Base-by-base conservation (phyloP, 2,888 invertebrate genomes). In the Microdon myrmicae region DNA sequence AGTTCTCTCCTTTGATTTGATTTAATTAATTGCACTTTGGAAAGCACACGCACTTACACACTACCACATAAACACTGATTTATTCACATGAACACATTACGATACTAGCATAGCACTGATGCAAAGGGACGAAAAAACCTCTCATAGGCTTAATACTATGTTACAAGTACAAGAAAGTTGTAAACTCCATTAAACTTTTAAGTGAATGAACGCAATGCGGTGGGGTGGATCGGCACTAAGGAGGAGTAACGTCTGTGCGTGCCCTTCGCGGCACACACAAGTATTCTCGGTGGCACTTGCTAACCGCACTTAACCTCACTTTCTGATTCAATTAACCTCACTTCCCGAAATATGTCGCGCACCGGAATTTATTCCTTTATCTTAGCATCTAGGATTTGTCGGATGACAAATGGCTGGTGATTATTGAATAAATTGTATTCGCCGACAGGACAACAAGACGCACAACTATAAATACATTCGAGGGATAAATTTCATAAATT, bases 1-100 rank as follows among this genome's bases (percentile, higher is more conserved):
- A 7, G 29, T 23, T 37, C 34, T 48, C 39, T 29, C 31, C n/a
- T 48, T 16, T 39, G 14, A 25, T 58, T 44, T 49, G 32, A 35
- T 58, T 31, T 51, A 49, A 56, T 56, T 55, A 58, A 64, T 45
- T 64, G n/a, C n/a, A n/a, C n/a, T n/a, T n/a, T n/a, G n/a, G n/a
- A n/a, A n/a, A n/a, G n/a, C n/a, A n/a, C n/a, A n/a, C n/a, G n/a
- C n/a, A n/a, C n/a, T n/a, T n/a, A n/a, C n/a, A n/a, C n/a, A n/a
- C n/a, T n/a, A n/a, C n/a, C n/a, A n/a, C n/a, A n/a, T n/a, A n/a
- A n/a, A n/a, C n/a, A n/a, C n/a, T n/a, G n/a, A n/a, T 64, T 39
- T n/a, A 26, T 39, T 41, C 19, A 43, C 32, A 32, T 38, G 47
- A 58, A 60, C 54, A 31, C 28, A 29, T 19, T 28, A 14, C n/a